Evolutionary conservation across 2,888 invertebrate genomes (phyloP).

Genomic region (Anthophora plumipes): DNA sequence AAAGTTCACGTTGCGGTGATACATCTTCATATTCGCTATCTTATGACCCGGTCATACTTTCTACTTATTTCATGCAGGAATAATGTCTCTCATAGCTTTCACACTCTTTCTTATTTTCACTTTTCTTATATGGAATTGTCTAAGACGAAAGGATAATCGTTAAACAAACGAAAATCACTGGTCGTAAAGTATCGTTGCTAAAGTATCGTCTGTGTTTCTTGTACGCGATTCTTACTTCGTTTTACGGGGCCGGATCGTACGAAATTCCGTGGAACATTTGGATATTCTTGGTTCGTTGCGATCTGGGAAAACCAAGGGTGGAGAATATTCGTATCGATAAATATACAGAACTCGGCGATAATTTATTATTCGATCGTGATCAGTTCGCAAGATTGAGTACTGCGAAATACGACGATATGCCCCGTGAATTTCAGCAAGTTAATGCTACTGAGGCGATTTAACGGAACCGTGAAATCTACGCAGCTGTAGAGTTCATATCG

Average conservation of each 20-base stretch:
- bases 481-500: background rate
- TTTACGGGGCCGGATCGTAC: background rate
- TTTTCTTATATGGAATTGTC: background rate
- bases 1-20: background rate
- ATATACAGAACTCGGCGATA: slow-evolving; percentile 4
- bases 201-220: background rate
- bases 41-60: slow-evolving; percentile 23
- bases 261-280: background rate
- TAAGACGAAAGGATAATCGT: background rate
- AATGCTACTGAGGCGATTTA: background rate
- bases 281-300: slow-evolving; percentile 5
- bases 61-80: slow-evolving; percentile 40
- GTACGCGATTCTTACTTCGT: background rate
- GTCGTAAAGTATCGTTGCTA: background rate
- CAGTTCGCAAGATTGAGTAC: background rate
- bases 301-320: slow-evolving; percentile 3
- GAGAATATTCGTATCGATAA: slow-evolving; percentile 1
- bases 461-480: background rate
- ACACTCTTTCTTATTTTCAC: slow-evolving; percentile 25
- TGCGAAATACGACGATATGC: background rate
- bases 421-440: background rate
- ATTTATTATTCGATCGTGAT: slow-evolving; percentile 26
- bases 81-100: slow-evolving; percentile 29
- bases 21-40: slow-evolving; percentile 1
- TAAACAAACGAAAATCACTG: background rate